Conservation (phyloP, 30 jellyfish, hydroid and myxozoan species). For the Cassiopea xamachana region DNA sequence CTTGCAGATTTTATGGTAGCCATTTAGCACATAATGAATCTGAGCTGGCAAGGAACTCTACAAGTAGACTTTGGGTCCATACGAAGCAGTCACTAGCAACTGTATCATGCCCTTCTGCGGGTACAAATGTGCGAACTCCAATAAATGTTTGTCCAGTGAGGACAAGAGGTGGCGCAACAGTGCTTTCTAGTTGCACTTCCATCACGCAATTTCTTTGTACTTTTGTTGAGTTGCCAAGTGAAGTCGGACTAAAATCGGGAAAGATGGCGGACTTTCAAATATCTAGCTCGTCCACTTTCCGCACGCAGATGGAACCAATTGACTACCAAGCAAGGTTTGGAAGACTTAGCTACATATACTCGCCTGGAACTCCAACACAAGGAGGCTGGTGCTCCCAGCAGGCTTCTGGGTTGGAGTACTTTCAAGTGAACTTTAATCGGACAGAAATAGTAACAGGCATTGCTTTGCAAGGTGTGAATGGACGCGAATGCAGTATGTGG, state of each 20-base stretch:
- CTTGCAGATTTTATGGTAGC: constrained; percentile 42
- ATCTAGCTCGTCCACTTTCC: constrained; percentile 49
- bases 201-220: constrained; percentile 18
- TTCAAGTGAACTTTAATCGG: constrained; percentile 40
- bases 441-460: constrained; percentile 40
- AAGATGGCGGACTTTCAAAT: constrained; percentile 35
- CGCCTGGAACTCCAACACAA: constrained; percentile 41
- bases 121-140: background rate
- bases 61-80: constrained; percentile 21
- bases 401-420: constrained; percentile 24
- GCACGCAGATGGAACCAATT: constrained; percentile 36
- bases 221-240: background rate
- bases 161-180: background rate
- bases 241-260: constrained; percentile 43
- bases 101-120: background rate
- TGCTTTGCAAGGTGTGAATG: constrained; percentile 57
- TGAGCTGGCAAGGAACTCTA: background rate
- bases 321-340: constrained; percentile 39
- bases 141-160: background rate
- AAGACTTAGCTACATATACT: constrained; percentile 15
- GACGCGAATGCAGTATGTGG: constrained; percentile 64
- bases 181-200: constrained; percentile 3
- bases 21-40: constrained; percentile 3
- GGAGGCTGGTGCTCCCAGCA: constrained; percentile 83
- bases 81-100: background rate